A percentile compares a stretch with the other conserved stretches of the same genome.
Evolutionary conservation across 2,113 vertebrate species (phyloP).

Genomic region (Malurus elegans): DNA sequence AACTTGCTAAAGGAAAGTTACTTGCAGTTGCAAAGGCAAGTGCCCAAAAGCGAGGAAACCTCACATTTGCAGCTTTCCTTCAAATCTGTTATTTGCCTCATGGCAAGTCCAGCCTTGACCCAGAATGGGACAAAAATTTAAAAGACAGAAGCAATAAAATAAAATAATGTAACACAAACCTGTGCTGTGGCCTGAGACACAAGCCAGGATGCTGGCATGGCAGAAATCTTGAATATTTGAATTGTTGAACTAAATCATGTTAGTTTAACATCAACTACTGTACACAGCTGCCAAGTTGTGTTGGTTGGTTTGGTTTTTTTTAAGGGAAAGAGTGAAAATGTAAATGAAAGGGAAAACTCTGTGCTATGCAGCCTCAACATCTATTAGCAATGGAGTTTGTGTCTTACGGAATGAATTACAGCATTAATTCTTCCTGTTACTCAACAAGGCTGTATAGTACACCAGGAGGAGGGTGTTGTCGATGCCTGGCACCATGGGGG

Average conservation of each 20-base stretch:
- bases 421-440: not conserved
- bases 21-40: not conserved
- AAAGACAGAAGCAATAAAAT: not conserved
- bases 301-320: not conserved
- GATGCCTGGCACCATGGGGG: rapidly evolving
- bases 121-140: not conserved
- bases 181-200: not conserved
- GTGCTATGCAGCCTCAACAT: not conserved
- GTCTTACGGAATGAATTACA: not conserved
- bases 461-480: not conserved
- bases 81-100: not conserved
- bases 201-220: not conserved
- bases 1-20: not conserved
- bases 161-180: not conserved
- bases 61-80: not conserved
- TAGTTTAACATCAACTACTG: not conserved
- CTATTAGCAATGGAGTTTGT: not conserved
- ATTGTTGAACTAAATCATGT: not conserved
- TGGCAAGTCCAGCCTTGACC: not conserved
- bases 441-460: not conserved
- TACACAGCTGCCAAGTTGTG: not conserved
- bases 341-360: not conserved
- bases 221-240: not conserved
- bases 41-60: not conserved
- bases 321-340: not conserved